phyloP scores from a whole-genome alignment of 2,113 vertebrate genomes.

The Malurus cyaneus region DNA sequence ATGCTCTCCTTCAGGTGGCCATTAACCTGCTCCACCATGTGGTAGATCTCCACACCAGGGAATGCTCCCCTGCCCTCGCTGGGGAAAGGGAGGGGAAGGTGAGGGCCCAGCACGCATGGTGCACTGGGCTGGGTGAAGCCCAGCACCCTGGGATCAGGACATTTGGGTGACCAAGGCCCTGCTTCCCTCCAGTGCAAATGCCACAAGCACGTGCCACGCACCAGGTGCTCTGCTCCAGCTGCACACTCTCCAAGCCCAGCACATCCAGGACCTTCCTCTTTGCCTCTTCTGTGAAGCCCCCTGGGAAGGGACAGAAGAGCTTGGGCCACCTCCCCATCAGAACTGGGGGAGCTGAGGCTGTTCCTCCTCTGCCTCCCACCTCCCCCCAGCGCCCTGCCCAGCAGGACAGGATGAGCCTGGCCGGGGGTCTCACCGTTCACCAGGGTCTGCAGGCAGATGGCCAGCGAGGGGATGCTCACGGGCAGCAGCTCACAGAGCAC shows the following conservation, averaged over 20 bases:
- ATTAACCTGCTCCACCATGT: constrained; percentile 71
- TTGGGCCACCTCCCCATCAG: neutral
- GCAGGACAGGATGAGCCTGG: fast-evolving
- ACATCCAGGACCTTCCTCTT: constrained; percentile 56
- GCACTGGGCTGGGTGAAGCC: neutral
- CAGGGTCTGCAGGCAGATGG: constrained; percentile 69
- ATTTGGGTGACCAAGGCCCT: neutral
- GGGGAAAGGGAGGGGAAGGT: neutral
- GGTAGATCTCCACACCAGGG: constrained; percentile 72
- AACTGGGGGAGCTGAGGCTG: neutral
- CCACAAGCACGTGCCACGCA: neutral
- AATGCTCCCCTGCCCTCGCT: constrained; percentile 72
- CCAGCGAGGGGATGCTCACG: constrained; percentile 75
- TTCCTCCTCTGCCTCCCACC: neutral
- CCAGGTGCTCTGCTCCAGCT: constrained; percentile 68
- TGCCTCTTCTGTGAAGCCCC: constrained; percentile 60
- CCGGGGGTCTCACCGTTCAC: constrained; percentile 68
- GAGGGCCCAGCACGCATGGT: neutral
- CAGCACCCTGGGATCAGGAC: neutral
- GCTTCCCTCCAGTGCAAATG: neutral
- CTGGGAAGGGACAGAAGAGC: constrained; percentile 35
- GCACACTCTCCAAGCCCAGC: constrained; percentile 72
- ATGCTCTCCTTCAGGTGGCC: constrained; percentile 65
- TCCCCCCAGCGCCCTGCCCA: neutral
- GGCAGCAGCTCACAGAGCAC: constrained; percentile 81